Percentiles rank a stretch among this genome's conserved stretches.
phyloP scores from a whole-genome alignment of 2,797 vertebrate species.

The Phalanger gymnotis region DNA sequence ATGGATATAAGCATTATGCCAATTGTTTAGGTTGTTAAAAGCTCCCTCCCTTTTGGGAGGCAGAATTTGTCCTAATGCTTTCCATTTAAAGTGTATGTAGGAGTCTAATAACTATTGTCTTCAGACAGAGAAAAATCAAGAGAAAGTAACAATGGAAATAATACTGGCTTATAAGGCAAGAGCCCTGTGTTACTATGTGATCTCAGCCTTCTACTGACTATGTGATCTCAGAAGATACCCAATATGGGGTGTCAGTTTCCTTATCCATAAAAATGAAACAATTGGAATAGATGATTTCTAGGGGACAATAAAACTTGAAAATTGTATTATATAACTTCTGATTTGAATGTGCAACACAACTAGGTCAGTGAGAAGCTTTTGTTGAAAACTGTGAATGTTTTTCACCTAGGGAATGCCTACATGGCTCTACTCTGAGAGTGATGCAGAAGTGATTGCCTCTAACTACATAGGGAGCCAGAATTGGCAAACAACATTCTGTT shows the following conservation, averaged over 20 bases:
- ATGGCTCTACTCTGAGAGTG: neutral
- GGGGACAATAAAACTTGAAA: neutral
- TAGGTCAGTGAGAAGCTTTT: neutral
- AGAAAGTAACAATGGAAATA: neutral
- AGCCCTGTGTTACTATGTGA: neutral
- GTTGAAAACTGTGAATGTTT: neutral
- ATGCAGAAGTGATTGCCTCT: neutral
- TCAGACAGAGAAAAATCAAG: neutral
- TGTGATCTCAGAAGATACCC: neutral
- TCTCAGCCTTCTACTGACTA: neutral
- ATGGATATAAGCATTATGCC: neutral
- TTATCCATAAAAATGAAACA: too few species aligned
- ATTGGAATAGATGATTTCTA: neutral
- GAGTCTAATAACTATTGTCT: neutral
- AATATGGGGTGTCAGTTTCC: neutral
- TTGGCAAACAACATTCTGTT: too few species aligned
- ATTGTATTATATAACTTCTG: neutral
- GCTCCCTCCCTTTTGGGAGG: neutral
- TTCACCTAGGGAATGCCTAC: neutral
- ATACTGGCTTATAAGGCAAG: neutral
- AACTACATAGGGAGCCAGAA: neutral
- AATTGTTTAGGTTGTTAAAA: neutral
- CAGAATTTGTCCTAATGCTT: neutral
- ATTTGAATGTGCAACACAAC: neutral
- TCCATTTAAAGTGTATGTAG: neutral